phyloP scores from a whole-genome alignment of 2,113 vertebrate genomes.

The Clarias magur region DNA sequence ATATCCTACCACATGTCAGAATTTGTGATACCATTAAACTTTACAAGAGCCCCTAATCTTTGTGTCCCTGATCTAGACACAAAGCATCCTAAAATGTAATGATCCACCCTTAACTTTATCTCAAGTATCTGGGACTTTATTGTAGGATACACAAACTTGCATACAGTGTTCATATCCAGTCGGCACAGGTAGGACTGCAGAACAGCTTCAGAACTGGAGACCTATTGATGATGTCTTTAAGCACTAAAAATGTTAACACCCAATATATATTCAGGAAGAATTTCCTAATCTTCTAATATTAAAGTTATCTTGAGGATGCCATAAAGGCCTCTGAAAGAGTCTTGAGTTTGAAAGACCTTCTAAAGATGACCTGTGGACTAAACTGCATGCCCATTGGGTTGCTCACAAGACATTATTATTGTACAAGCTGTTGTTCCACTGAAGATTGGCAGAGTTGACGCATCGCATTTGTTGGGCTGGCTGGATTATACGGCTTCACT shows the following conservation, averaged over 20 bases:
- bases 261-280: too few relatives aligned
- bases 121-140: background rate
- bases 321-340: too few relatives aligned
- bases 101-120: background rate
- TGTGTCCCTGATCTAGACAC: background rate
- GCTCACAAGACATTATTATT: background rate
- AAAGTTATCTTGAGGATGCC: too few relatives aligned
- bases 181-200: too few relatives aligned
- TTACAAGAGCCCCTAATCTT: background rate
- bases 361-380: too few relatives aligned
- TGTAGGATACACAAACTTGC: background rate
- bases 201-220: too few relatives aligned
- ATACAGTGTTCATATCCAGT: background rate
- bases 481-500: background rate
- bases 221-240: too few relatives aligned
- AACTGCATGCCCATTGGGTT: too few relatives aligned
- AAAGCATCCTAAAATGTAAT: background rate
- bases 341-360: too few relatives aligned
- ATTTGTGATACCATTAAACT: background rate
- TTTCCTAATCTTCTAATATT: too few relatives aligned
- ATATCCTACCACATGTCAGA: background rate
- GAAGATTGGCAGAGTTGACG: background rate
- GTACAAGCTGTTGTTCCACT: background rate
- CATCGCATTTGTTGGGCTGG: background rate
- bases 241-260: too few relatives aligned